Base-by-base conservation (phyloP, 2,888 invertebrate genomes). In the Clitarchus hookeri region DNA sequence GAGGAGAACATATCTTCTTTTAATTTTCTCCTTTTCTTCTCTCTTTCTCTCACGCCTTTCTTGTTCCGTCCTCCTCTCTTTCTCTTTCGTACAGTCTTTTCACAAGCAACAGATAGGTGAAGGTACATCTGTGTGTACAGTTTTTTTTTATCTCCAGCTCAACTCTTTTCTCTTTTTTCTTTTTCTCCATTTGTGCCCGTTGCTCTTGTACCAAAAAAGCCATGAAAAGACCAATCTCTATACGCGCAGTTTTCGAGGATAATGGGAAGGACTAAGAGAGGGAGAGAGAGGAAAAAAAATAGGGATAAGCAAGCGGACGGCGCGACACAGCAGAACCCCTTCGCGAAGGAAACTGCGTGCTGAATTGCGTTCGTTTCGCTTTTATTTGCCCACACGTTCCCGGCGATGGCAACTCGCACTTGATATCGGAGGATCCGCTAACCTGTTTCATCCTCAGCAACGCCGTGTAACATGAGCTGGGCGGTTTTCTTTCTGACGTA, bases 1-100 rank as follows among this genome's bases (percentile, higher is more conserved):
- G 23, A 27, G 44, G 44, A 82, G 82, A 82, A 82, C 82, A 82
- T 82, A 44, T 82, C 82, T 82, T 36, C 82, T 82, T 82, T 82
- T 82, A 82, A 82, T 82, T 82, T 82, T 36, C 82, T 82, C 44
- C 82, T 82, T 82, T 44, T 82, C 23, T 82, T 82, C 16, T 82
- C 19, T 82, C 44, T 82, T 82, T 82, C 27, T 82, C 82, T 23
- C 65, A 2, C 16, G n/a, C 65, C 65, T 65, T 65, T 65, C 65
- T 65, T 65, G 23, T n/a, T 65, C 53, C 53, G 53, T 53, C 65
- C n/a, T n/a, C 65, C 65, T 65, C 65, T 65, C n/a, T 65, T n/a
- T 65, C 65, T 65, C 65, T 65, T n/a, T 65, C 65, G 65, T 19
- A 53, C 65, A 65, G 65, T 65, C 65, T 65, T 65, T 65, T 65